These are phyloP conservation scores for Halcyon malimbica DNA, from an alignment of 2,113 vertebrate genomes.

Conservation along the genomic window DNA sequence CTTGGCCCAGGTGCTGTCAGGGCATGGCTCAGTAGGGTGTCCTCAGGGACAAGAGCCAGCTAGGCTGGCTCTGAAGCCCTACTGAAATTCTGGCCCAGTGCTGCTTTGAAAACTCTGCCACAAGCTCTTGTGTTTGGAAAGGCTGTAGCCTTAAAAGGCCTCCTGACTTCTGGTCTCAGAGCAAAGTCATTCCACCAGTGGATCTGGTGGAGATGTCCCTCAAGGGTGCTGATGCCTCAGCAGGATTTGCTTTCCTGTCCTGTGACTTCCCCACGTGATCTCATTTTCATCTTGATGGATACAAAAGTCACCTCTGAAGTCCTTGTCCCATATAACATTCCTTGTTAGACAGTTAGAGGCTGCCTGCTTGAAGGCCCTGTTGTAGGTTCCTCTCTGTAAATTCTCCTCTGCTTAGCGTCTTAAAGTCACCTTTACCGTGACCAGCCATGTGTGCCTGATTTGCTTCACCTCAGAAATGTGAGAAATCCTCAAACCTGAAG, in stretches of 20 bases:
- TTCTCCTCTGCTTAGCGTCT: background rate
- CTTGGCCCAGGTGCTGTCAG: background rate
- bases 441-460: background rate
- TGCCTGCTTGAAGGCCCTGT: background rate
- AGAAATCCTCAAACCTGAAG: background rate
- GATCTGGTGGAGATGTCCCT: background rate
- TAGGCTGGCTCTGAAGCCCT: background rate
- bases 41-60: background rate
- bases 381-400: background rate
- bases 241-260: background rate
- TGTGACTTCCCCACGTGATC: background rate
- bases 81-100: background rate
- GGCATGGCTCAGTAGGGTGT: background rate
- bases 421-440: rapidly evolving
- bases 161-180: background rate
- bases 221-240: background rate
- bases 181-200: background rate
- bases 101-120: background rate
- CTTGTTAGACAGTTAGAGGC: background rate
- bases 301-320: background rate
- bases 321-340: rapidly evolving
- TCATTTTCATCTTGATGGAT: background rate
- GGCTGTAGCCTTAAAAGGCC: background rate
- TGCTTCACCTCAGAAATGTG: background rate
- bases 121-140: rapidly evolving